These are phyloP conservation scores for Corythornis madagascariensis DNA, from an alignment of 2,113 vertebrate species.

Conservation along the genomic window DNA sequence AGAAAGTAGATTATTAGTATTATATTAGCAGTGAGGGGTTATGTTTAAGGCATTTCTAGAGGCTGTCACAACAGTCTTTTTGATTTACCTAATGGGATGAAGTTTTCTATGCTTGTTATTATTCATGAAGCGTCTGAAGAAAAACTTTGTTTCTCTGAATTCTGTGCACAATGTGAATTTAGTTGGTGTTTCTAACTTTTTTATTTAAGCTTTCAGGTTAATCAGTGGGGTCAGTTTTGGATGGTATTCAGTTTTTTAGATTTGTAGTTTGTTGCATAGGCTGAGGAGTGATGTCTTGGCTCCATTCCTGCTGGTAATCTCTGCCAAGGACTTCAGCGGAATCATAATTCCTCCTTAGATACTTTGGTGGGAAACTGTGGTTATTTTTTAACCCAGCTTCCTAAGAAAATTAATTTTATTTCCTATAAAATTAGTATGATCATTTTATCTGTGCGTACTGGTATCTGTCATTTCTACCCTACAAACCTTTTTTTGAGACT, in stretches of 20 bases:
- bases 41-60: neutral
- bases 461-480: neutral
- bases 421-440: neutral
- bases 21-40: neutral
- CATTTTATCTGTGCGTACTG: neutral
- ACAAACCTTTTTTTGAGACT: neutral
- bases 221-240: neutral
- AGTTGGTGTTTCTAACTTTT: neutral
- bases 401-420: neutral
- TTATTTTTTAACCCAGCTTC: neutral
- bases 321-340: neutral
- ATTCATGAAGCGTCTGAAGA: neutral
- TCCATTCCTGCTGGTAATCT: neutral
- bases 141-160: neutral
- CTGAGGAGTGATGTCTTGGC: neutral
- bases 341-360: neutral
- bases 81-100: neutral
- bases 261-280: neutral
- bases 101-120: neutral
- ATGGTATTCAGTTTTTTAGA: neutral
- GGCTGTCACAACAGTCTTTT: neutral
- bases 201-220: neutral
- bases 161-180: neutral
- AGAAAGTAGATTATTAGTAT: neutral
- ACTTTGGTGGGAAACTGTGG: neutral